These are phyloP conservation scores for Pagetopsis macropterus DNA, from an alignment of 2,797 vertebrate species.

Conservation along the genomic window DNA sequence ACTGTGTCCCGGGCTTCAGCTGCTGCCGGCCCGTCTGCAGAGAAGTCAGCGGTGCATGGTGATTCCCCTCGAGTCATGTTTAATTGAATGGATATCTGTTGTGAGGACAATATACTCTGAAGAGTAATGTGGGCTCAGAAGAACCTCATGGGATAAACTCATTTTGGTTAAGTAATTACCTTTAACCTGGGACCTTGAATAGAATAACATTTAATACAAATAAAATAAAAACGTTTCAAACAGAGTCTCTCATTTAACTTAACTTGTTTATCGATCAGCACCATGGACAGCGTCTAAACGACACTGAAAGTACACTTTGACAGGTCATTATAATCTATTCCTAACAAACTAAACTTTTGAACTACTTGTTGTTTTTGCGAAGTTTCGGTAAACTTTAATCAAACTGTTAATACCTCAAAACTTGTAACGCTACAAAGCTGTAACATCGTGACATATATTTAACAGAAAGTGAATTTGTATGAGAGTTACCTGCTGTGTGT, in stretches of 20 bases:
- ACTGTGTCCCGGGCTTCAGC: constrained; percentile 15
- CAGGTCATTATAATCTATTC: background rate
- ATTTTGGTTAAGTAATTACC: background rate
- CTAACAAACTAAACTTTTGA: background rate
- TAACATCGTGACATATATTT: background rate
- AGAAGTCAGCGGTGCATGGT: constrained; percentile 58
- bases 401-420: background rate
- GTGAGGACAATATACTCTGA: constrained; percentile 45
- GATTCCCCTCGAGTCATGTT: constrained; percentile 74
- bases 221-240: background rate
- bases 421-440: background rate
- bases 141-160: constrained; percentile 10
- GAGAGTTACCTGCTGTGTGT: constrained; percentile 75
- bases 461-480: constrained; percentile 28
- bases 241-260: constrained; percentile 1
- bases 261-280: constrained; percentile 59
- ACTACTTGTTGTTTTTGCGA: background rate
- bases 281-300: constrained; percentile 75
- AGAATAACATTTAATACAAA: background rate
- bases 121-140: constrained; percentile 32
- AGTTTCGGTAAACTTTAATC: background rate
- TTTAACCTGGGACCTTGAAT: background rate
- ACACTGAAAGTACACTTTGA: background rate
- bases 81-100: constrained; percentile 73
- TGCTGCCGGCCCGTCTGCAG: constrained; percentile 39